A percentile compares a stretch with the other conserved stretches of the same genome.
phyloP scores from a whole-genome alignment of 2,797 vertebrate species.

The Pteronotus mesoamericanus region DNA sequence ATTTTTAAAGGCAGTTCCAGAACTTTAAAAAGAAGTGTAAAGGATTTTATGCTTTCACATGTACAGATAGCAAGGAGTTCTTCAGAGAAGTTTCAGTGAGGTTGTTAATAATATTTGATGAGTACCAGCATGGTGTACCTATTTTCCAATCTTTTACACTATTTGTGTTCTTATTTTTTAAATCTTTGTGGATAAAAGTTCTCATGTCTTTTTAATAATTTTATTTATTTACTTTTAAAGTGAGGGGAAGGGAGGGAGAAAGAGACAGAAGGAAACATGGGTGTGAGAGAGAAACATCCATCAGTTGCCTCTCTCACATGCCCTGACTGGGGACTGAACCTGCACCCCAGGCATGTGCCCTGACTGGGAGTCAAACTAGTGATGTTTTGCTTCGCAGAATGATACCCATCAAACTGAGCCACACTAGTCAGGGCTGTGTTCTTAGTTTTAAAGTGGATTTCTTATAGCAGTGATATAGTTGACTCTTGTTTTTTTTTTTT shows the following conservation, averaged over 20 bases:
- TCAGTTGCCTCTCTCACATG: background rate
- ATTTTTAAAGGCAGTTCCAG: background rate
- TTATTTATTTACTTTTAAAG: background rate
- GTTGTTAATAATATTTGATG: background rate
- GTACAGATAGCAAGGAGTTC: background rate
- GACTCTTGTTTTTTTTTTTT: background rate
- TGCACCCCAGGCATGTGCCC: background rate
- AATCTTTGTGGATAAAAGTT: background rate
- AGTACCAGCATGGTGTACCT: background rate
- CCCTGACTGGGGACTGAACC: background rate
- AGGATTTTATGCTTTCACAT: background rate
- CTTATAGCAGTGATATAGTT: background rate
- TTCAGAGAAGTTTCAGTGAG: background rate
- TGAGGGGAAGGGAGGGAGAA: background rate
- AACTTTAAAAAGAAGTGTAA: background rate
- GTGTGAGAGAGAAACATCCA: background rate
- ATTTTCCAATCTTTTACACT: background rate
- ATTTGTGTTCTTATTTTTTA: background rate
- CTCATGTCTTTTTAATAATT: background rate
- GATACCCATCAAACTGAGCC: no score
- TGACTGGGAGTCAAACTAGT: no score
- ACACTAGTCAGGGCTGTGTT: background rate
- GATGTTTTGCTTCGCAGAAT: no score
- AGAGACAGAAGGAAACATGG: background rate
- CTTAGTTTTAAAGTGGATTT: background rate